Percentiles rank a stretch among this genome's conserved stretches.
Conservation (phyloP, 30 jellyfish, hydroid and myxozoan species). For the Aurelia aurita region DNA sequence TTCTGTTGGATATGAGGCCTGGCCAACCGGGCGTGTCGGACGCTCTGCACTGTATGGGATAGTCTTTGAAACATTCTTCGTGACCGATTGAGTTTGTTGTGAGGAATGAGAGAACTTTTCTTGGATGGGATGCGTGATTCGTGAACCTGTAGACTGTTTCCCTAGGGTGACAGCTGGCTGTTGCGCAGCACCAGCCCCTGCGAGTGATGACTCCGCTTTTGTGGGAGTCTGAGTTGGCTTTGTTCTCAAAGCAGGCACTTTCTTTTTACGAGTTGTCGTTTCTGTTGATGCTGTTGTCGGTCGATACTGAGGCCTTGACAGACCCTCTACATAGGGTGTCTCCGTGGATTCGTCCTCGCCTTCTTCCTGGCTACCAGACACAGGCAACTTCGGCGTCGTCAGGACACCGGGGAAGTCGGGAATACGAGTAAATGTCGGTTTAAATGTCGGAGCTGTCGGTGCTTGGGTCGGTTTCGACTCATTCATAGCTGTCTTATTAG, state of each 20-base stretch:
- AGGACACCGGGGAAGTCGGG: constrained; percentile 71
- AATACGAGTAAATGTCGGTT: constrained; percentile 60
- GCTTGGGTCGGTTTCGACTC: constrained; percentile 32
- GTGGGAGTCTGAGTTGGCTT: not conserved
- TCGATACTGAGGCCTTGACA: constrained; percentile 36
- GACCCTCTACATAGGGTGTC: constrained; percentile 38
- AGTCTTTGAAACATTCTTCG: constrained; percentile 7
- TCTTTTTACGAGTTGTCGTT: constrained; percentile 24
- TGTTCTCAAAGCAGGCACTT: constrained; percentile 54
- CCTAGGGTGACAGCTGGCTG: not conserved
- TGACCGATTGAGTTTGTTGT: not conserved
- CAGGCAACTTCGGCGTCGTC: constrained; percentile 68
- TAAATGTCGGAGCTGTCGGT: constrained; percentile 61
- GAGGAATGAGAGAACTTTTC: constrained; percentile 38
- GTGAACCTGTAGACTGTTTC: constrained; percentile 10
- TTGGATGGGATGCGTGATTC: constrained; percentile 75
- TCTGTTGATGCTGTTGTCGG: constrained; percentile 60
- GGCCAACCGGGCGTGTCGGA: constrained; percentile 19
- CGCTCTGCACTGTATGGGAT: constrained; percentile 1
- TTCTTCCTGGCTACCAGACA: not conserved
- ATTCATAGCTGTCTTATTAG: constrained; percentile 23
- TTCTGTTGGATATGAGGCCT: not conserved
- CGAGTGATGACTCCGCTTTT: not conserved
- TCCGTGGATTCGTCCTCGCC: constrained; percentile 34
- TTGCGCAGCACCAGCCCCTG: not conserved